Evolutionary conservation across 2,113 vertebrate genomes (phyloP).

Genomic region (Grammomys dolichurus): DNA sequence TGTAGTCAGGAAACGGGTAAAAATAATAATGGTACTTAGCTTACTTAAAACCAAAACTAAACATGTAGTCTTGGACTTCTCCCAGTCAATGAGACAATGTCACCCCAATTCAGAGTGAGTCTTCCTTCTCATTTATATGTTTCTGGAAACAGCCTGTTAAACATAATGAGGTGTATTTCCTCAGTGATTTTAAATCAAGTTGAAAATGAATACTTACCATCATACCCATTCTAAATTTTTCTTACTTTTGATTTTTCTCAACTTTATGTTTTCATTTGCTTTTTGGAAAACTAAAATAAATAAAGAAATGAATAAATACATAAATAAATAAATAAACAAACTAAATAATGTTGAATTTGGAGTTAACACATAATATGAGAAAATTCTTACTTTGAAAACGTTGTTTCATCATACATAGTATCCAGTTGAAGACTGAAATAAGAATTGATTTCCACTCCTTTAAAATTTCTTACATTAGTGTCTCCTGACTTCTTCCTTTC

Average conservation of each 20-base stretch:
- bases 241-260: not conserved
- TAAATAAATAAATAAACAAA: not conserved
- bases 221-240: not conserved
- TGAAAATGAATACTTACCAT: not conserved
- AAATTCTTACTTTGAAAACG: constrained; percentile 7
- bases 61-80: too few species aligned
- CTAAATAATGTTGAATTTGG: not conserved
- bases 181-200: not conserved
- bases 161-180: not conserved
- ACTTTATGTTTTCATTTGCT: not conserved
- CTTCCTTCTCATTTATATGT: not conserved
- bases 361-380: not conserved
- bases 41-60: not conserved
- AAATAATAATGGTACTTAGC: not conserved
- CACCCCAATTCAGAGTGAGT: not conserved
- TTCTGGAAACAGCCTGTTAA: not conserved
- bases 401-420: not conserved
- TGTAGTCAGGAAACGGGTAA: not conserved
- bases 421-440: not conserved
- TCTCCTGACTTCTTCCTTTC: not conserved
- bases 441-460: too few species aligned
- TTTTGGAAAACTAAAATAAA: not conserved
- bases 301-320: not conserved
- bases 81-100: not conserved
- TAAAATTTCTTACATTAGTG: too few species aligned